phyloP scores from a whole-genome alignment of 2,888 invertebrate genomes.

The Pachliopta kotzebuea region DNA sequence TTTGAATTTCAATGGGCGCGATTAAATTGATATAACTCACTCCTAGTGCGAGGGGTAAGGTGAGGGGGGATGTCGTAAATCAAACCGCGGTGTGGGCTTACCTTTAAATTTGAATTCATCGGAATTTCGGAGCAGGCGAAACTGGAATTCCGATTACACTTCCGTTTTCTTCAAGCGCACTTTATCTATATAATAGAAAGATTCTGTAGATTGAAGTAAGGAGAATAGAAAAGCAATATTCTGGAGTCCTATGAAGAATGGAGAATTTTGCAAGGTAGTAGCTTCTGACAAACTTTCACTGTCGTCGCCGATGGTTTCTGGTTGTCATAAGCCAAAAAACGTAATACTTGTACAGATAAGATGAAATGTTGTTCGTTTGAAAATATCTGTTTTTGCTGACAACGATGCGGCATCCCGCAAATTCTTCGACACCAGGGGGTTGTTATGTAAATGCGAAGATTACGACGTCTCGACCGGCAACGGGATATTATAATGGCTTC shows the following conservation, averaged over 20 bases:
- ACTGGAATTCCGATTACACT: no score
- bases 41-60: conserved; percentile 34
- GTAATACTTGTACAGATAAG: no score
- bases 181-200: no score
- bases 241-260: no score
- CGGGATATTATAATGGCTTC: conserved; percentile 63
- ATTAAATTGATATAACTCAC: conserved; percentile 76
- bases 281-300: no score
- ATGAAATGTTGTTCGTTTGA: no score
- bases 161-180: no score
- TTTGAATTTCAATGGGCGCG: conserved; percentile 75
- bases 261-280: no score
- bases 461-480: conserved; percentile 51
- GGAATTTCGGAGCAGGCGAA: neutral
- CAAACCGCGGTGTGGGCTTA: conserved; percentile 41
- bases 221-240: no score
- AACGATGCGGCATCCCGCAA: neutral
- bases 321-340: no score
- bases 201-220: no score
- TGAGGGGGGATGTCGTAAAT: conserved; percentile 41
- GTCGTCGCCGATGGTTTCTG: no score
- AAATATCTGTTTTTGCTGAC: neutral
- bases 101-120: conserved; percentile 22
- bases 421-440: conserved; percentile 37
- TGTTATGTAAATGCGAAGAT: conserved; percentile 71